Percentiles rank a stretch among this genome's conserved stretches.
These are phyloP conservation scores for Cyphomyrus discorhynchus DNA, from an alignment of 2,113 vertebrate genomes.

Conservation along the genomic window DNA sequence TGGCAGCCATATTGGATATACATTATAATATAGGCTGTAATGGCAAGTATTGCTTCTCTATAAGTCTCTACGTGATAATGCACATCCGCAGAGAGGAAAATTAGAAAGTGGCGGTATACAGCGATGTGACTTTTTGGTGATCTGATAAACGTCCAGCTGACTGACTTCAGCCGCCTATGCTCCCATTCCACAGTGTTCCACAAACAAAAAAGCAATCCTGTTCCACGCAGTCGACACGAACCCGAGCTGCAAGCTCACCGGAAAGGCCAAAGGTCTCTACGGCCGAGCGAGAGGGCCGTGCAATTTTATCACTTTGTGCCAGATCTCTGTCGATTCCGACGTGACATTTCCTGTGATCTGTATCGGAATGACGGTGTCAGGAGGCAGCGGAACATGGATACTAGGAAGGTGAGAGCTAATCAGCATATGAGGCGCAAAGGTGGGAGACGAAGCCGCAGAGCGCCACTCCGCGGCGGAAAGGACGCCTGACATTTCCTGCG, in stretches of 20 bases:
- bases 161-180: not conserved
- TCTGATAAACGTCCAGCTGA: not conserved
- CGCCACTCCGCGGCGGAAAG: not conserved
- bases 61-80: not conserved
- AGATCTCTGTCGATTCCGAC: not conserved
- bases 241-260: not conserved
- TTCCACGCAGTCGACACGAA: not conserved
- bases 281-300: not conserved
- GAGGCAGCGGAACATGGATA: not conserved
- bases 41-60: not conserved
- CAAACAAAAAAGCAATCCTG: not conserved
- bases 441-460: not conserved
- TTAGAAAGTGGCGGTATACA: not conserved
- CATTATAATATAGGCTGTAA: not conserved
- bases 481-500: not conserved
- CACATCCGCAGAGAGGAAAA: not conserved
- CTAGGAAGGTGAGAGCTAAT: not conserved
- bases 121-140: not conserved
- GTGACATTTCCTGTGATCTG: not conserved
- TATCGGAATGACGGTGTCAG: not conserved
- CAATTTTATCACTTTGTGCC: not conserved
- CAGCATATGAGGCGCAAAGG: not conserved
- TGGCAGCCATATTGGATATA: not conserved
- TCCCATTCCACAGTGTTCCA: not conserved
- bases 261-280: not conserved